phyloP scores from a whole-genome alignment of 2,797 vertebrate species.

The Sebastes steindachneri region DNA sequence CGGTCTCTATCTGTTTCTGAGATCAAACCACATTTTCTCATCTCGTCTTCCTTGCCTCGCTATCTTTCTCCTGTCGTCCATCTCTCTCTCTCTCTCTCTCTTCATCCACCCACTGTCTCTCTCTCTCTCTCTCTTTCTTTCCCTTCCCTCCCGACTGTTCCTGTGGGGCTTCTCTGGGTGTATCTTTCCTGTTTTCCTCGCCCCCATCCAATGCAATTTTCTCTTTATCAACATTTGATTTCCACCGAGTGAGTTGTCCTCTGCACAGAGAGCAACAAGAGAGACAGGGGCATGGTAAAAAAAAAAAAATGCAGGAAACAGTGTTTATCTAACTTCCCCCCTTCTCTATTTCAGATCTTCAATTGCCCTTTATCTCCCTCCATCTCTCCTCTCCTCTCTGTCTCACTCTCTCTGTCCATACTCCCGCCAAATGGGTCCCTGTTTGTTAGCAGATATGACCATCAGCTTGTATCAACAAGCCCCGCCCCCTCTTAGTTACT shows the following conservation, averaged over 20 bases:
- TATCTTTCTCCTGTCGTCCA: neutral
- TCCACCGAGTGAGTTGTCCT: conserved; percentile 71
- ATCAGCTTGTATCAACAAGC: conserved; percentile 30
- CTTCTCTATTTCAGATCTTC: conserved; percentile 37
- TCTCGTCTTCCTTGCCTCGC: conserved; percentile 5
- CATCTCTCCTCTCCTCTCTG: conserved; percentile 5
- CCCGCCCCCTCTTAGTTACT: neutral
- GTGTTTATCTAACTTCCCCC: conserved; percentile 53
- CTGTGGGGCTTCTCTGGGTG: conserved; percentile 64
- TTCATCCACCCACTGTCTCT: neutral
- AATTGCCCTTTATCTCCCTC: conserved; percentile 46
- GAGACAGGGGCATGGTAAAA: neutral
- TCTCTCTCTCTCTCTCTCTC: conserved; percentile 1
- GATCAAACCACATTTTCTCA: conserved; percentile 43
- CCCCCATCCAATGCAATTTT: conserved; percentile 68
- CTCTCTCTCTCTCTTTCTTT: neutral
- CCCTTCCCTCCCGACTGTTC: conserved; percentile 24
- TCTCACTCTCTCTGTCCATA: conserved; percentile 14
- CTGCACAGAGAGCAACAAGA: conserved; percentile 33
- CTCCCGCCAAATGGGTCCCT: conserved; percentile 11
- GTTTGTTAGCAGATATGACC: conserved; percentile 29
- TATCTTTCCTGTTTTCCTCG: conserved; percentile 76
- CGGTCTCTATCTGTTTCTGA: conserved; percentile 15
- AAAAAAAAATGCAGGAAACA: conserved; percentile 5
- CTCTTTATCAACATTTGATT: conserved; percentile 80